Conservation (phyloP, 2,113 vertebrate genomes). For the Athene noctua region DNA sequence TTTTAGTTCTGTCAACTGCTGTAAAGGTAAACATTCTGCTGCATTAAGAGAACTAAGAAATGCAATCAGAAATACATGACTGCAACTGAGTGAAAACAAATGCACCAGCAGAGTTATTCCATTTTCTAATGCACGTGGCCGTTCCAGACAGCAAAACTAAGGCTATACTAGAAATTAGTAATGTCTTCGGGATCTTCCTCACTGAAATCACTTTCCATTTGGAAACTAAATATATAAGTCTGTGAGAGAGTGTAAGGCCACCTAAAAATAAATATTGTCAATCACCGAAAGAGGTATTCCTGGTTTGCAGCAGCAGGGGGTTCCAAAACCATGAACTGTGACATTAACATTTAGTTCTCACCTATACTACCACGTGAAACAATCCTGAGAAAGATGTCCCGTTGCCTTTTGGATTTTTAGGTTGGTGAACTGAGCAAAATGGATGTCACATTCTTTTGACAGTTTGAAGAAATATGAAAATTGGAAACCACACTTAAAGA, state of each 20-base stretch:
- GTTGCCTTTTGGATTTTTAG: background rate
- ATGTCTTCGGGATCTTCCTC: background rate
- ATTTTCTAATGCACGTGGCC: background rate
- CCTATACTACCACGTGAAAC: background rate
- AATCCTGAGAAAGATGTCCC: background rate
- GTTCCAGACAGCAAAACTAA: background rate
- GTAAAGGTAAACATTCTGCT: background rate
- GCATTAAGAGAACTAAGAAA: background rate
- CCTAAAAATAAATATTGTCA: background rate
- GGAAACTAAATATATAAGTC: background rate
- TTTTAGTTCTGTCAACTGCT: background rate
- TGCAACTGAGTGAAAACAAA: background rate
- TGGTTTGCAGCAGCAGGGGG: background rate
- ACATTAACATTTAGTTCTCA: background rate
- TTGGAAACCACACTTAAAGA: background rate
- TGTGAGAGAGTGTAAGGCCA: background rate
- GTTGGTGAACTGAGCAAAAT: background rate
- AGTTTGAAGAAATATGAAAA: background rate
- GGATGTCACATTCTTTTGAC: background rate
- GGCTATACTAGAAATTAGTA: background rate
- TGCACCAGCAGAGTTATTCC: background rate
- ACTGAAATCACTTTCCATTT: background rate
- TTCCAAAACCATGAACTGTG: background rate
- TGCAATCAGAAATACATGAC: background rate
- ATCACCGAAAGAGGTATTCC: background rate